phyloP scores from a whole-genome alignment of 2,797 vertebrate species.

The Crax fasciolata region DNA sequence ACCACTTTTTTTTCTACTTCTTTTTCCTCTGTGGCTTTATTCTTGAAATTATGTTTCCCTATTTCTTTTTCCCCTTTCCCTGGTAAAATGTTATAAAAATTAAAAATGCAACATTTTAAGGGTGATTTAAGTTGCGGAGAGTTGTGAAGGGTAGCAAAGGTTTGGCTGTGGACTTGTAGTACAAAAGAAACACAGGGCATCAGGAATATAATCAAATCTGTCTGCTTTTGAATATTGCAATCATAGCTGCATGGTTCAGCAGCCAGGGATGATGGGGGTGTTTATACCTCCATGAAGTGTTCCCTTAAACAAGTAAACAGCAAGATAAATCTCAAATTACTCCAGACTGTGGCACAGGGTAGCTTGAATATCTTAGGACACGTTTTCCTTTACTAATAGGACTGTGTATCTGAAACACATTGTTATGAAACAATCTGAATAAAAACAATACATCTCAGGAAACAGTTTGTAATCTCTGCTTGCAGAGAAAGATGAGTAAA shows the following conservation, averaged over 20 bases:
- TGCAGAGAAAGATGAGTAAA: not conserved
- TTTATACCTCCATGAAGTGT: not conserved
- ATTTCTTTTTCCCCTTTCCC: not conserved
- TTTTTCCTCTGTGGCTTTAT: not conserved
- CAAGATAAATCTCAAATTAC: not conserved
- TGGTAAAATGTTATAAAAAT: not conserved
- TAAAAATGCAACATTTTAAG: not conserved
- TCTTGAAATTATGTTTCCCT: not conserved
- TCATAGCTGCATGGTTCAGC: not conserved
- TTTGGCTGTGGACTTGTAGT: not conserved
- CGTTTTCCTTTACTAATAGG: not conserved
- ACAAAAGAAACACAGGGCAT: not conserved
- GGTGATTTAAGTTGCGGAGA: not conserved
- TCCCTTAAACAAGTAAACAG: not conserved
- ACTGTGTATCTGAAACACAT: rapidly evolving
- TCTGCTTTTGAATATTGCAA: not conserved
- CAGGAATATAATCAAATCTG: not conserved
- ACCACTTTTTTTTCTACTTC: not conserved
- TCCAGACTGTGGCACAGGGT: not conserved
- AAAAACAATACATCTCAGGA: not conserved
- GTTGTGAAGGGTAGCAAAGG: not conserved
- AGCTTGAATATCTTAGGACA: rapidly evolving
- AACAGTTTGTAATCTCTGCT: not conserved
- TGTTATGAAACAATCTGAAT: not conserved
- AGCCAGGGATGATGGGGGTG: rapidly evolving